These are phyloP conservation scores for Tolmerus cingulatus DNA, from an alignment of 2,888 invertebrate species.

Conservation along the genomic window DNA sequence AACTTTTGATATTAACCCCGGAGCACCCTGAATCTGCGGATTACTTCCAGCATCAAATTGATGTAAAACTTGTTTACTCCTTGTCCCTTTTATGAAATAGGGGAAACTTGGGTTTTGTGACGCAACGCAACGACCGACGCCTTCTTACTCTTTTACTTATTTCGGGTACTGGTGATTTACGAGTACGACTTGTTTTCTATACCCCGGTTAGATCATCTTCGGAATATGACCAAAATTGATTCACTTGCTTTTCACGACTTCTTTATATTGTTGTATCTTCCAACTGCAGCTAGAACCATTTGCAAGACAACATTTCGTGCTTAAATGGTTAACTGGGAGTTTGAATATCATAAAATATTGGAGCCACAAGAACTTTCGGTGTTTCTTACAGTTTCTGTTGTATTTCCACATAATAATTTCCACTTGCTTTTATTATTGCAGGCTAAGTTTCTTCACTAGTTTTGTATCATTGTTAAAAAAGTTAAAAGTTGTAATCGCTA, in stretches of 20 bases:
- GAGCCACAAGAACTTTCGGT: too few relatives aligned
- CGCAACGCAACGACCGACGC: background rate
- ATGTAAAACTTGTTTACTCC: background rate
- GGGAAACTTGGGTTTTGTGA: background rate
- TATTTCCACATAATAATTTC: too few relatives aligned
- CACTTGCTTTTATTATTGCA: too few relatives aligned
- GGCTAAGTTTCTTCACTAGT: too few relatives aligned
- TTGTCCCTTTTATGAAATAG: background rate
- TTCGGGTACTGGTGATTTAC: background rate
- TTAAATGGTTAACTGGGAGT: too few relatives aligned
- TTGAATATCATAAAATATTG: too few relatives aligned
- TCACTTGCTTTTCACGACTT: background rate
- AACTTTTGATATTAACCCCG: background rate
- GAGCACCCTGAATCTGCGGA: background rate
- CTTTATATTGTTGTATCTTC: background rate
- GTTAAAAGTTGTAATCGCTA: too few relatives aligned
- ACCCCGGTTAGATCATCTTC: background rate
- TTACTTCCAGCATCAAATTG: background rate
- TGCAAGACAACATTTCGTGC: background rate
- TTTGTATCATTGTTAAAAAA: too few relatives aligned
- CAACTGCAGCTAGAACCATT: background rate
- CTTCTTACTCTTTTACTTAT: background rate
- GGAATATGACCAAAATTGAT: background rate
- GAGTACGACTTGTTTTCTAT: background rate
- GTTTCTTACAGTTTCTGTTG: too few relatives aligned